Evolutionary conservation across 53 echinoderm and acorn worm species (phyloP).

Genomic region (Antedon mediterranea): DNA sequence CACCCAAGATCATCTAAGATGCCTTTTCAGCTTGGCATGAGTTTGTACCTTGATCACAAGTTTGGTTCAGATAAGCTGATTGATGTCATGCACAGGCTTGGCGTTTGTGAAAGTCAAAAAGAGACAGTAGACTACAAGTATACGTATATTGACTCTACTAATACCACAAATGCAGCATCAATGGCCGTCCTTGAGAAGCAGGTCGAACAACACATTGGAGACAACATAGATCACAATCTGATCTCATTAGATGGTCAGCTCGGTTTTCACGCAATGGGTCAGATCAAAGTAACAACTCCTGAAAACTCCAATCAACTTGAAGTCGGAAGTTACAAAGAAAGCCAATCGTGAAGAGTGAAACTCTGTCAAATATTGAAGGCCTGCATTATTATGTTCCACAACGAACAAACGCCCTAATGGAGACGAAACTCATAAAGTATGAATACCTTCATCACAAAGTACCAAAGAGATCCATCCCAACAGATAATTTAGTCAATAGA

Average conservation of each 20-base stretch:
- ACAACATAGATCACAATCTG: conserved; percentile 40
- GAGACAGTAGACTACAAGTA: conserved; percentile 51
- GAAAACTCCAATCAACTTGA: conserved; percentile 43
- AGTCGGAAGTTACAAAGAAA: conserved; percentile 22
- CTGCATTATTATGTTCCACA: conserved; percentile 41
- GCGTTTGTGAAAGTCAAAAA: conserved; percentile 35
- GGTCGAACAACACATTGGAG: conserved; percentile 36
- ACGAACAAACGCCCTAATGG: conserved; percentile 36
- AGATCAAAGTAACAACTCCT: conserved; percentile 45
- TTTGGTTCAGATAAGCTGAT: conserved; percentile 40
- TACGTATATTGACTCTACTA: conserved; percentile 35
- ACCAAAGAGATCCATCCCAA: conserved; percentile 30
- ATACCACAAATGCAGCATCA: conserved; percentile 33
- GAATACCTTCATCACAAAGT: conserved; percentile 27
- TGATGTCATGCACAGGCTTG: conserved; percentile 35
- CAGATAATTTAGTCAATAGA: conserved; percentile 25
- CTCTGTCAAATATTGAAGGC: conserved; percentile 51
- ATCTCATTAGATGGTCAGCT: conserved; percentile 34
- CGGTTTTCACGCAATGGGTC: conserved; percentile 53
- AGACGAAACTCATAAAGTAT: conserved; percentile 38
- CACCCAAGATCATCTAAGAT: conserved; percentile 54
- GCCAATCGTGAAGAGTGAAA: conserved; percentile 31
- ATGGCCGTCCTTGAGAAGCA: conserved; percentile 37
- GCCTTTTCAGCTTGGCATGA: conserved; percentile 38
- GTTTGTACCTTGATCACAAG: conserved; percentile 42